Evolutionary conservation across 2,113 vertebrate species (phyloP).

Genomic region (Phalacrocorax pelagicus): DNA sequence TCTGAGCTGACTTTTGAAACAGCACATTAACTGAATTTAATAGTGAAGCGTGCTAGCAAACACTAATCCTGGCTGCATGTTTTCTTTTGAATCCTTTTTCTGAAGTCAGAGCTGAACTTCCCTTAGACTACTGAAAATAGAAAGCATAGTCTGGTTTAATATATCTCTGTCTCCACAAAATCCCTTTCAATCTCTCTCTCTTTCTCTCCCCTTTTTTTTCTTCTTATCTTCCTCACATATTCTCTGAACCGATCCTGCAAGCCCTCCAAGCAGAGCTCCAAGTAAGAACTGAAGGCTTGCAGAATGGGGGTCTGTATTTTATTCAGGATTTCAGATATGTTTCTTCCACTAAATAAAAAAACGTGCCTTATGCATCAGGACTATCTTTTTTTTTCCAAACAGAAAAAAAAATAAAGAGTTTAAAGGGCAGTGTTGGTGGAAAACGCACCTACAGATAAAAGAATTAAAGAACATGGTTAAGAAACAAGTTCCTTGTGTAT

Average conservation of each 20-base stretch:
- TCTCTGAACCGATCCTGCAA: background rate
- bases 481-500: background rate
- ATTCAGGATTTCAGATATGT: slow-evolving; percentile 10
- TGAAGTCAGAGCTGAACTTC: slow-evolving; percentile 54
- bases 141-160: slow-evolving; percentile 43
- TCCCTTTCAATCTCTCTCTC: slow-evolving; percentile 29
- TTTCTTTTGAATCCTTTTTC: slow-evolving; percentile 55
- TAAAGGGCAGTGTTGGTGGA: accelerated
- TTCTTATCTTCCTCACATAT: slow-evolving; percentile 37
- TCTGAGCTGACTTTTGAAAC: slow-evolving; percentile 41
- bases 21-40: slow-evolving; percentile 41
- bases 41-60: slow-evolving; percentile 12
- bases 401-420: background rate
- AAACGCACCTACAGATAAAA: background rate
- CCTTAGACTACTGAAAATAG: slow-evolving; percentile 36
- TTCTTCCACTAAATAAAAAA: slow-evolving; percentile 2
- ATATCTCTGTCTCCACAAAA: slow-evolving; percentile 41
- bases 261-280: background rate
- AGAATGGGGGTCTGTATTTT: background rate
- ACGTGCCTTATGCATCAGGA: background rate
- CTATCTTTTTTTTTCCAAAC: background rate
- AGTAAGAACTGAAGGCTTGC: background rate
- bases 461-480: background rate
- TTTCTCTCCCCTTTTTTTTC: background rate
- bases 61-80: slow-evolving; percentile 41